Conservation (phyloP, 1,140 invertebrate species). For the Drosophila malerkotliana region DNA sequence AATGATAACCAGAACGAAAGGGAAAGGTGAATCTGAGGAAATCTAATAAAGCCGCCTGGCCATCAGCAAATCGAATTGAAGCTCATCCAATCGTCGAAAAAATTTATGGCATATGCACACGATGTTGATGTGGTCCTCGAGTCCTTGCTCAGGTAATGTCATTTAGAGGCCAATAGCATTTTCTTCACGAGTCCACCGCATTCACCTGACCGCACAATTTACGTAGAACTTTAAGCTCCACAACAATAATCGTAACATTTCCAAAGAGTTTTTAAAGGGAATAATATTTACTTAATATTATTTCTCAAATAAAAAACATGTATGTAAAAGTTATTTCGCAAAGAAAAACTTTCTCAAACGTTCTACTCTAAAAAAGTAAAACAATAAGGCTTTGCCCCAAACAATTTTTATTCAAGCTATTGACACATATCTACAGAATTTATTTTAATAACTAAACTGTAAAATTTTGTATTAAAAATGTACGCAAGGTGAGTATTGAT, state of each 20-base stretch:
- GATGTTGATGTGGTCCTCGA: background rate
- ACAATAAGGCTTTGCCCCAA: conserved; percentile 5
- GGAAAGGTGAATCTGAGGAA: conserved; percentile 51
- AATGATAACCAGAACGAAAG: conserved; percentile 11
- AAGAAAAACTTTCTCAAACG: too few relatives aligned
- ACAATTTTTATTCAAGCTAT: background rate
- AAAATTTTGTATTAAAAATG: conserved; percentile 15
- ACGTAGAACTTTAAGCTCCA: background rate
- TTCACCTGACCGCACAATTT: conserved; percentile 55
- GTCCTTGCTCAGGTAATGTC: conserved; percentile 57
- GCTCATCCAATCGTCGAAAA: conserved; percentile 73
- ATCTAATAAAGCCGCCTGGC: conserved; percentile 62
- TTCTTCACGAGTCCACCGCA: conserved; percentile 19
- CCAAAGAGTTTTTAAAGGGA: background rate
- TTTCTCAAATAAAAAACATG: too few relatives aligned
- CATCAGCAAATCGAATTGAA: conserved; percentile 70
- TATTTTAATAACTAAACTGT: background rate
- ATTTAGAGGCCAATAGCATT: conserved; percentile 69
- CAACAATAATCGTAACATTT: background rate
- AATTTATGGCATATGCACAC: conserved; percentile 72
- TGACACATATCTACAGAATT: background rate
- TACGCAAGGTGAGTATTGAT: conserved; percentile 15
- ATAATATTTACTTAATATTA: background rate
- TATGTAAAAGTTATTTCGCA: too few relatives aligned
- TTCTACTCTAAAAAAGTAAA: background rate